Evolutionary conservation across 2,888 invertebrate genomes (phyloP), one percentile per base, ranked within the genome.

Genomic region (Oegoconia quadripuncta): DNA sequence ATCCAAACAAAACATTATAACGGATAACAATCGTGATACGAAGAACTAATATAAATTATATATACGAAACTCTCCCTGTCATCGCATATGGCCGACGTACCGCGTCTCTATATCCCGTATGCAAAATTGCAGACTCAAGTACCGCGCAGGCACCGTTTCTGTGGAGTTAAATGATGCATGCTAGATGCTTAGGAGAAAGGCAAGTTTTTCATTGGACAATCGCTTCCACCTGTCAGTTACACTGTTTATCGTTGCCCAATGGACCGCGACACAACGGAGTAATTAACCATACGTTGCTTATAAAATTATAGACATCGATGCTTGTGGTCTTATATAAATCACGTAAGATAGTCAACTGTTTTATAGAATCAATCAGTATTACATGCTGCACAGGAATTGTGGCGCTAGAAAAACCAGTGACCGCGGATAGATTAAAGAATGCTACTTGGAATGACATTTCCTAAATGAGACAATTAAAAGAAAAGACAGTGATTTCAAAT

Each of bases 111-210:
- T 17, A 31, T n/a, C 27, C 27, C 15, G 32, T 36, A 43, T 43
- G 39, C 39, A 42, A 39, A 38, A 22, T 12, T 43, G 39, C 39
- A 42, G 36, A 38, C 27, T 12, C 13, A 18, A 17, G n/a, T 16
- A 32, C 34, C 11, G 9, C 14, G 16, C 15, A 11, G 25, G 16
- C 13, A n/a, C 11, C n/a, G 12, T 18, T 17, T 23, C 34, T 35
- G 37, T 36, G 38, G 32, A 32, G 47, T 26, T 49, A 48, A 52
- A 57, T 64, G 53, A 60, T 51, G 59, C 59, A 51, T 57, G 46
- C n/a, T n/a, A n/a, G n/a, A n/a, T n/a, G n/a, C n/a, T n/a, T n/a
- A n/a, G 55, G 55, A 60, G 56, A 56, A 61, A 55, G 45, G 37
- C 40, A 39, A 42, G 16, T 41, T 45, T 48, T 55, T 54, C 52